Evolutionary conservation across 2,113 vertebrate species (phyloP), one percentile per base, ranked within the genome.

Genomic region (Phoenicopterus ruber): DNA sequence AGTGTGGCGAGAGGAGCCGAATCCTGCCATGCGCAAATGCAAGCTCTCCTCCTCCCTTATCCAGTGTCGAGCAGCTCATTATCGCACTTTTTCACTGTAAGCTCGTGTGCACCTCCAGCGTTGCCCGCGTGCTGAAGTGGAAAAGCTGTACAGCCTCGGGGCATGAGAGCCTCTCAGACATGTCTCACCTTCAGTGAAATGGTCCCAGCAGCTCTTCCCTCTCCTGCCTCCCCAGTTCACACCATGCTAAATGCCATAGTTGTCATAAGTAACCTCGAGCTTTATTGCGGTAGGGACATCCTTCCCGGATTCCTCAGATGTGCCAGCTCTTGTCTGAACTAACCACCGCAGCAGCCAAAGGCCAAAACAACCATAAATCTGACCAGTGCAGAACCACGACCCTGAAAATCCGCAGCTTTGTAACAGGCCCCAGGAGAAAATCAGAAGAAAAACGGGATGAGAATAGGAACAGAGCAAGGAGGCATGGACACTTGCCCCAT

Each of bases 241-340:
- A 34, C 36, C 3, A 1, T 42, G 36, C 13, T 57, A 74, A 86
- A 71, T 44, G 69, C 57, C 1, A 0, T 0, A 0, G 34, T 15
- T 79, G 26, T 32, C 52, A 21, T 7, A 66, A 86, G 17, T 49
- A 85, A 86, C 50, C 66, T 79, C 46, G 65, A 86, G 59, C 44
- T 47, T 36, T n/a, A 36, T 38, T 26, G 7, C 5, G 14, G 21
- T 44, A 38, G 38, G 44, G 18, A 54, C 81, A 63, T 78, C 79
- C 42, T 78, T 59, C 38, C n/a, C 47, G 58, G 24, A 62, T 22
- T 81, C 32, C 63, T 29, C 52, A n/a, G 4, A 88, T 47, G 7
- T 67, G 32, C 22, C 7, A 7, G 28, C 21, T 57, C 59, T 47
- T n/a, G 10, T 52, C 38, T 73, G n/a, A 85, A 34, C 52, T 59